Evolutionary conservation across 2,888 invertebrate species (phyloP), one percentile per base, ranked within the genome.

Genomic region (Amaurobius ferox): DNA sequence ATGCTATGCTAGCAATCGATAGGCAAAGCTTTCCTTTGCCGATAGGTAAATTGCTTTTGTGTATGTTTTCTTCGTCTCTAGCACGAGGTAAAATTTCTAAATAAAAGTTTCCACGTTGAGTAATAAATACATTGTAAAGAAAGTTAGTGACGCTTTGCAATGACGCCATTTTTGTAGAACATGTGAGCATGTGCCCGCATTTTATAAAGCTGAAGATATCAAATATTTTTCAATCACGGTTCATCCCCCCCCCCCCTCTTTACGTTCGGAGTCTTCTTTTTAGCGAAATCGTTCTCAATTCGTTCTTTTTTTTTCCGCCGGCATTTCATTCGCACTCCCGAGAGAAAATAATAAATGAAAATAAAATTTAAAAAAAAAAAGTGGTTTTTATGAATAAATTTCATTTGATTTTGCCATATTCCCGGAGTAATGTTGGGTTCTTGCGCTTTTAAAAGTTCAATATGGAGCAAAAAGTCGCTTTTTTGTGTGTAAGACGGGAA

Each of bases 1-100:
- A 76, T 44, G 76, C 66, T 44, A 44, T 64, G n/a, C 40, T 11
- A 30, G 55, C 48, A 67, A 77, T 77, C 77, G 68, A 77, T 77
- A 23, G 29, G 64, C 29, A 28, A 48, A 23, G 29, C 76, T 76
- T 76, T 76, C 16, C 44, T 76, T n/a, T 66, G 64, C 66, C 66
- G 76, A 66, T 76, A 66, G 78, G 78, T 79, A 79, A 79, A 79
- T 79, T 79, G 78, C 70, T 79, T 70, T 79, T 79, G 72, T 66
- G 66, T 72, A 72, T 72, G 66, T 72, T 79, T 72, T 79, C 44
- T 70, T 30, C 64, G 13, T 11, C 11, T 29, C 73, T 30, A n/a
- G 39, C 62, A 30, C 7, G 28, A 30, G 16, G 44, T 44, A 44
- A 44, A 44, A 16, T 2, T 44, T 16, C 16, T 44, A 44, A 7